phyloP scores from a whole-genome alignment of 2,797 vertebrate species.

The Phalanger gymnotis region DNA sequence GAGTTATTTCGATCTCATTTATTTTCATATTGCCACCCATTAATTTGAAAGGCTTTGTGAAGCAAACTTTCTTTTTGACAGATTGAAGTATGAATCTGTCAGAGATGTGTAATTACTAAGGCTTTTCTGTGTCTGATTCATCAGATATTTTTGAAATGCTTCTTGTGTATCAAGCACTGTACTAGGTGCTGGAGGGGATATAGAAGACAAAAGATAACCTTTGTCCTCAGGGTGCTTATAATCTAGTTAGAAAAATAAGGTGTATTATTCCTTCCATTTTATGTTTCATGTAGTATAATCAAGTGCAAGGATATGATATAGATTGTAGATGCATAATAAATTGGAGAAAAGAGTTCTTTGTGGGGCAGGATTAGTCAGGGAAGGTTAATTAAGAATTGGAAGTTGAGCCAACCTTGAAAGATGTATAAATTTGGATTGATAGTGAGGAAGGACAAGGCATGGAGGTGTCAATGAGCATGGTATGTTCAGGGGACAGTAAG shows the following conservation, averaged over 20 bases:
- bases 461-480: neutral
- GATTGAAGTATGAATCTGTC: slow-evolving; percentile 8
- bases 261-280: neutral
- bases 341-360: neutral
- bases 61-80: slow-evolving; percentile 2
- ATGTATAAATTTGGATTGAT: neutral
- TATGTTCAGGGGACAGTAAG: neutral
- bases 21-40: neutral
- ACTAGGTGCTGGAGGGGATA: slow-evolving; percentile 41
- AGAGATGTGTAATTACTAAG: neutral
- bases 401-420: neutral
- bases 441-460: slow-evolving; percentile 22
- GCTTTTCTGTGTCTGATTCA: neutral
- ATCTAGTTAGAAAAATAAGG: slow-evolving; percentile 9
- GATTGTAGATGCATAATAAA: neutral
- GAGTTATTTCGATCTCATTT: neutral
- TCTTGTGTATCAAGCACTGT: neutral
- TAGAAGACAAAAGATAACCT: slow-evolving; percentile 28
- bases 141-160: neutral
- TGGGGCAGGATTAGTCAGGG: neutral
- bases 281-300: neutral
- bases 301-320: neutral
- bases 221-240: slow-evolving; percentile 44
- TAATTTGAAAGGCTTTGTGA: neutral
- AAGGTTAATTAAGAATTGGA: neutral